Evolutionary conservation across 2,888 invertebrate species (phyloP), one percentile per base, ranked within the genome.

Genomic region (Resseliella maxima): DNA sequence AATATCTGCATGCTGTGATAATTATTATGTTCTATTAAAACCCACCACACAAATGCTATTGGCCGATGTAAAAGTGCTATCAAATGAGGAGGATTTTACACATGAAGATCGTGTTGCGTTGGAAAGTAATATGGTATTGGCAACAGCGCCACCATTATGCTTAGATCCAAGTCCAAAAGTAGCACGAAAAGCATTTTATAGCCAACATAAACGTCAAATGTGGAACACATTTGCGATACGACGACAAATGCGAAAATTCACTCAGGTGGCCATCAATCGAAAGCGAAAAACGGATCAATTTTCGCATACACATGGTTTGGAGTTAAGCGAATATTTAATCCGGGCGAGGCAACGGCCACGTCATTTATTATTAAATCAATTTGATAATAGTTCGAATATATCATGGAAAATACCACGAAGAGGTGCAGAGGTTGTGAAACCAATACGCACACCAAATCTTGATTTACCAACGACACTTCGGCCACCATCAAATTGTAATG

Each of bases 251-350:
- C 94, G 93, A 89, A 94, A 94, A 90, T 96, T 94, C 90, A 96
- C 96, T 88, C 96, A 96, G 93, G 94, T 94, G 89, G 89, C 96
- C 59, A 94, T 96, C 35, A 97, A 97, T 92, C 94, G 97, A 64
- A 97, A 97, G 91, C 94, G 97, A 90, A 97, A 97, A 94, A 92
- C 96, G 89, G 96, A 96, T 89, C 95, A 96, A 90, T 94, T 95
- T 88, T 94, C 96, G 27, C 95, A 96, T 89, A 94, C 95, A 87
- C 95, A 95, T 88, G 96, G 96, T 86, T 92, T 96, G 89, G 95
- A 95, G 90, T 92, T 97, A 88, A 93, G 90, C 87, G 91, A 91
- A 87, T 91, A 90, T 87, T 88, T 91, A 86, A 89, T 90, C 12
- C 89, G 90, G 5, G 87, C 90, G 86, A 89, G 91, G 46, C 90